Evolutionary conservation across 2,888 invertebrate genomes (phyloP), one percentile per base, ranked within the genome.

Genomic region (Meta bourneti): DNA sequence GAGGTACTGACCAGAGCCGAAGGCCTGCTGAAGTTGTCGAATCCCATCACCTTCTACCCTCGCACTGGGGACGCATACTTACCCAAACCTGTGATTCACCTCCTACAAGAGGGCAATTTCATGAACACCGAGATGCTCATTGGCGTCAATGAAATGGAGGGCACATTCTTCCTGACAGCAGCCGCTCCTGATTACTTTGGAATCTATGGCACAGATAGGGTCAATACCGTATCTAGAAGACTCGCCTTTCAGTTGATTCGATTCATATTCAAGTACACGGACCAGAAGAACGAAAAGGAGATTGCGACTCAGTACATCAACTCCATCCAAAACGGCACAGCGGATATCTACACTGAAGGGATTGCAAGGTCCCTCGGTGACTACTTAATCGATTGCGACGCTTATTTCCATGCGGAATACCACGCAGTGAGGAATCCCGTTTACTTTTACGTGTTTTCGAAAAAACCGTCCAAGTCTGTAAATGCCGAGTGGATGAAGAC

Each of bases 61-160:
- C 20, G 88, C 1, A 48, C 51, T 9, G 91, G 91, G 0, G 93
- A 91, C 48, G 74, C 72, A 1, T 93, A 69, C 20, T 6, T 89
- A 2, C 82, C 89, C 0, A 86, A 11, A 13, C 71, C 78, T 4
- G 72, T 48, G 6, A 69, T 88, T n/a, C 11, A 88, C 6, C 9
- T 69, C 0, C 13, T 86, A 7, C 49, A 72, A n/a, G 77, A 83
- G 11, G 91, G 91, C 2, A 13, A 89, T 13, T 89, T 93, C 80
- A 52, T 49, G 7, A 72, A 93, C 34, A 72, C 69, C 11, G 93
- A 93, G 8, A 34, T 93, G 9, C 74, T 93, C 49, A 69, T 93
- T 6, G 93, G 93, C 0, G 71, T 82, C 11, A 92, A 84, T n/a
- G 72, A 86, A 34, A 89, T 93, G 7, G 93, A 93, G 84, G 93